Conservation (phyloP, 1,140 invertebrate species). For the Eurosta solidaginis region DNA sequence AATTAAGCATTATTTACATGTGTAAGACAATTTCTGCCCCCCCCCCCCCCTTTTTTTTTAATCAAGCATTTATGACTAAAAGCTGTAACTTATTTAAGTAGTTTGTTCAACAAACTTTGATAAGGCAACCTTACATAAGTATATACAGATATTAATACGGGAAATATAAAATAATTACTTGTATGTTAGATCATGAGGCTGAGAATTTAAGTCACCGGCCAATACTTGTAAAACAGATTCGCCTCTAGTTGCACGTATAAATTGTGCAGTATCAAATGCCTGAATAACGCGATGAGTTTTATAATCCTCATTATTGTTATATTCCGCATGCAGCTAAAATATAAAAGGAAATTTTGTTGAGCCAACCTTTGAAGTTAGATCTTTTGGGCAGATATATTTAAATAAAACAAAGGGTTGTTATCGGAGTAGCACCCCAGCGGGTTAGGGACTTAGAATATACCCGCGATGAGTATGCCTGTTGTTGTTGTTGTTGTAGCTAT, state of each 20-base stretch:
- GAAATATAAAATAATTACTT: constrained; percentile 57
- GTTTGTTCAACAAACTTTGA: neutral
- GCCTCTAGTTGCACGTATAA: constrained; percentile 81
- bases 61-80: too few species aligned
- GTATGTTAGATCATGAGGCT: constrained; percentile 85
- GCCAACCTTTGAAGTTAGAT: neutral
- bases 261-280: constrained; percentile 92
- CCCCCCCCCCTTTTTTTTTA: too few species aligned
- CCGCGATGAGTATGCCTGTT: too few species aligned
- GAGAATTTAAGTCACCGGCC: constrained; percentile 91
- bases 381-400: neutral
- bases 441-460: too few species aligned
- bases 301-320: constrained; percentile 87
- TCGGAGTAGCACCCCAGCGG: neutral
- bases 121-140: too few species aligned
- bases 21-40: too few species aligned
- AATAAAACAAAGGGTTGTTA: neutral
- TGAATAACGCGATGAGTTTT: constrained; percentile 87
- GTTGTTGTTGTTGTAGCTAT: too few species aligned
- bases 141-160: neutral
- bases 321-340: constrained; percentile 90
- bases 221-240: constrained; percentile 81
- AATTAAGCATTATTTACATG: too few species aligned
- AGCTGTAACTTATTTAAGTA: too few species aligned
- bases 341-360: neutral